These are phyloP conservation scores for Ctenopoma multispine DNA, from an alignment of 2,797 vertebrate genomes.

Conservation along the genomic window DNA sequence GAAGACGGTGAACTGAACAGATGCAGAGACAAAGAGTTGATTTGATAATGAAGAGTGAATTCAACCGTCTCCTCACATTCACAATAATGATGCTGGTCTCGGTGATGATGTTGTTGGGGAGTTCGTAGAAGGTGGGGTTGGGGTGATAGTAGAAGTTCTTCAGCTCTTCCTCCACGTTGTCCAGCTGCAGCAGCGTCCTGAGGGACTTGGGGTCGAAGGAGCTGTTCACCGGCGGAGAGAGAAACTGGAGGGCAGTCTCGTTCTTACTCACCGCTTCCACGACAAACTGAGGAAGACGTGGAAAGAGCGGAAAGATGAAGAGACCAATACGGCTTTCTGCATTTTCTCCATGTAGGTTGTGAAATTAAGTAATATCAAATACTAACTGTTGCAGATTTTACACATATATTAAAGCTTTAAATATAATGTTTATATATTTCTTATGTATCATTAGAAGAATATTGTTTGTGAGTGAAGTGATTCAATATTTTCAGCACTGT, in stretches of 20 bases:
- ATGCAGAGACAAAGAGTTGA: fast-evolving
- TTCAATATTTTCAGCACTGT: neutral
- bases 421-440: too few species aligned
- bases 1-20: neutral
- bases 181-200: conserved; percentile 86
- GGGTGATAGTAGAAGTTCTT: conserved; percentile 88
- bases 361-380: too few species aligned
- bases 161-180: conserved; percentile 84
- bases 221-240: conserved; percentile 84
- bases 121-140: conserved; percentile 87
- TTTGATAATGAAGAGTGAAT: fast-evolving
- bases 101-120: conserved; percentile 88
- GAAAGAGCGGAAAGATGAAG: neutral
- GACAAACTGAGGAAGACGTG: conserved; percentile 76
- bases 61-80: conserved; percentile 58
- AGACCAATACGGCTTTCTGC: too few species aligned
- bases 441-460: too few species aligned
- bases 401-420: too few species aligned
- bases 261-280: conserved; percentile 78
- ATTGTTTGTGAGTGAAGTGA: too few species aligned
- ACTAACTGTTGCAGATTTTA: too few species aligned
- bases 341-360: too few species aligned
- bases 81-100: conserved; percentile 81
- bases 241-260: conserved; percentile 87
- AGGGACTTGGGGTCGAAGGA: conserved; percentile 79